phyloP scores from a whole-genome alignment of 2,888 invertebrate species.

The Lottia gigantea region DNA sequence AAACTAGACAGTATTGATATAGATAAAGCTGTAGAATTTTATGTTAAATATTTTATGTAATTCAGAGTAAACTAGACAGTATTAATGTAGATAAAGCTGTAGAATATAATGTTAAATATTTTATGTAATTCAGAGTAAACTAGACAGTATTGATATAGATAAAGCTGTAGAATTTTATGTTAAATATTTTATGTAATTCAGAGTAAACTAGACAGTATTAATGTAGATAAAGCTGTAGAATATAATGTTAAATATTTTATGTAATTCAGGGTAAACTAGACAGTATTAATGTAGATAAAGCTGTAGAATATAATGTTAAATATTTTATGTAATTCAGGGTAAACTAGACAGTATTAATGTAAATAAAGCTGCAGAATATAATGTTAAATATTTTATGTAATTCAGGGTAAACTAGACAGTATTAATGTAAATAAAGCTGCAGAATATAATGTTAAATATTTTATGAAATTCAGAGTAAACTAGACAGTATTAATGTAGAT shows the following conservation, averaged over 20 bases:
- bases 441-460: constrained; percentile 64
- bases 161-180: constrained; percentile 90
- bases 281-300: constrained; percentile 83
- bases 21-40: constrained; percentile 87
- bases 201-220: constrained; percentile 82
- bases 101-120: constrained; percentile 70
- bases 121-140: constrained; percentile 73
- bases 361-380: no score
- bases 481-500: no score
- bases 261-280: constrained; percentile 77
- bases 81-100: constrained; percentile 87
- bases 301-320: constrained; percentile 84
- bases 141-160: constrained; percentile 85
- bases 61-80: constrained; percentile 80
- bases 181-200: constrained; percentile 55
- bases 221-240: constrained; percentile 85
- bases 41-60: constrained; percentile 70
- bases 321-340: no score
- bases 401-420: constrained; percentile 79
- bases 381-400: no score
- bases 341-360: no score
- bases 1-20: constrained; percentile 85
- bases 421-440: constrained; percentile 87
- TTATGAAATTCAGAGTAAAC: no score
- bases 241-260: constrained; percentile 76